Conservation (phyloP, 2,113 vertebrate species). For the Dipodomys merriami region DNA sequence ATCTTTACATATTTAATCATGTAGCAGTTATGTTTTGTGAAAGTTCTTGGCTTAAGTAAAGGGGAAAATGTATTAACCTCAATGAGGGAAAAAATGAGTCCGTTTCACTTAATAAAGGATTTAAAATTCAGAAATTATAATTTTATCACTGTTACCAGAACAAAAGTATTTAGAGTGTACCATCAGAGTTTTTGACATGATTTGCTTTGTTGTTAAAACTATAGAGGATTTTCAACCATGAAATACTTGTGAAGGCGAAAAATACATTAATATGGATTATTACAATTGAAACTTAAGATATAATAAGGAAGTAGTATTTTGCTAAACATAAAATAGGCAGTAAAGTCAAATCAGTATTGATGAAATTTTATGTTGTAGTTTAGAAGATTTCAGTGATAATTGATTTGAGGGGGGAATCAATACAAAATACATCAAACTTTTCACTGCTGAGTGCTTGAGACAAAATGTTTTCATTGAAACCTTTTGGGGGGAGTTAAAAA, state of each 20-base stretch:
- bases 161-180: slow-evolving; percentile 36
- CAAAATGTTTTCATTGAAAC: slow-evolving; percentile 48
- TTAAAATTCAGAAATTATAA: slow-evolving; percentile 54
- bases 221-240: slow-evolving; percentile 37
- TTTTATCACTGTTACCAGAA: slow-evolving; percentile 56
- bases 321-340: slow-evolving; percentile 8
- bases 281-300: not conserved
- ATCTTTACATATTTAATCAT: slow-evolving; percentile 61
- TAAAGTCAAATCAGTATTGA: slow-evolving; percentile 43
- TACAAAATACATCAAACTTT: slow-evolving; percentile 20
- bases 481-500: slow-evolving; percentile 13
- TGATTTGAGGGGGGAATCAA: slow-evolving; percentile 3
- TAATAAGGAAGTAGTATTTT: slow-evolving; percentile 61
- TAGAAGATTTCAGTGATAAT: slow-evolving; percentile 37
- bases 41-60: slow-evolving; percentile 63
- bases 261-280: not conserved
- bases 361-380: slow-evolving; percentile 52
- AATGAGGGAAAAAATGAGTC: slow-evolving; percentile 30
- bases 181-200: slow-evolving; percentile 43
- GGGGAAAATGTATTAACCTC: slow-evolving; percentile 58
- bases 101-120: slow-evolving; percentile 45
- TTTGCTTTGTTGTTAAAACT: slow-evolving; percentile 65
- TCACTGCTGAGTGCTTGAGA: slow-evolving; percentile 32
- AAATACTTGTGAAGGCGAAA: slow-evolving; percentile 29
- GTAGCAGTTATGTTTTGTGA: slow-evolving; percentile 70